Evolutionary conservation across 2,797 vertebrate species (phyloP).

Genomic region (Euphonia xanthogaster): DNA sequence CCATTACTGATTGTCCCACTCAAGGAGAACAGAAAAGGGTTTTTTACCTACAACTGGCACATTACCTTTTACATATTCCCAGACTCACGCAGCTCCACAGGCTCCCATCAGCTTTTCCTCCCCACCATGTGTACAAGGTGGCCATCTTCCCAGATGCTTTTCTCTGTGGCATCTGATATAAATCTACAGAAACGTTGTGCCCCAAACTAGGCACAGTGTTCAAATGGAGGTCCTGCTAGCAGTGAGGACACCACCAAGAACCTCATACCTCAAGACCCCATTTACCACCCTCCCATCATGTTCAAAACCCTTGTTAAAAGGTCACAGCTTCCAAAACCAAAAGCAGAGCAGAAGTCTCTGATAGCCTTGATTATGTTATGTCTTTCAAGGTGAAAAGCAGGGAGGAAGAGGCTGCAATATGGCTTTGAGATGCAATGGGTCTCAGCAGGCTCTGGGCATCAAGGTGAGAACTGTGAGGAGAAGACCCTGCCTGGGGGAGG

Average conservation of each 20-base stretch:
- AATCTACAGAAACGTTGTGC: neutral
- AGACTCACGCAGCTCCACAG: neutral
- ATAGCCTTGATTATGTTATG: accelerated
- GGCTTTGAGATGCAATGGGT: neutral
- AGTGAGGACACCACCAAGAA: neutral
- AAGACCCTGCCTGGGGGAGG: too few relatives aligned
- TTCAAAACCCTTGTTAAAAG: neutral
- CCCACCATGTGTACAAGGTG: neutral
- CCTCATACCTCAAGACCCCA: neutral
- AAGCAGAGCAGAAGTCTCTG: neutral
- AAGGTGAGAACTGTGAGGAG: neutral
- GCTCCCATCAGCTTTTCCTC: neutral
- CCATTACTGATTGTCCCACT: neutral
- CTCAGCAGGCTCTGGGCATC: neutral
- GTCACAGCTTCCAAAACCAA: neutral
- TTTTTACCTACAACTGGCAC: neutral
- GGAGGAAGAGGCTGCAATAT: neutral
- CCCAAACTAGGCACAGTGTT: neutral
- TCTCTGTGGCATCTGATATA: neutral
- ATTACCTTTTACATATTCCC: neutral
- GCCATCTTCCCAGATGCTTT: neutral
- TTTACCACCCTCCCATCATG: neutral
- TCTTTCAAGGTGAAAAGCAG: neutral
- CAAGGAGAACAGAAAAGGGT: neutral
- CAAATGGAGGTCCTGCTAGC: accelerated